Evolutionary conservation across 2,797 vertebrate genomes (phyloP).

Genomic region (Centroberyx gerrardi): DNA sequence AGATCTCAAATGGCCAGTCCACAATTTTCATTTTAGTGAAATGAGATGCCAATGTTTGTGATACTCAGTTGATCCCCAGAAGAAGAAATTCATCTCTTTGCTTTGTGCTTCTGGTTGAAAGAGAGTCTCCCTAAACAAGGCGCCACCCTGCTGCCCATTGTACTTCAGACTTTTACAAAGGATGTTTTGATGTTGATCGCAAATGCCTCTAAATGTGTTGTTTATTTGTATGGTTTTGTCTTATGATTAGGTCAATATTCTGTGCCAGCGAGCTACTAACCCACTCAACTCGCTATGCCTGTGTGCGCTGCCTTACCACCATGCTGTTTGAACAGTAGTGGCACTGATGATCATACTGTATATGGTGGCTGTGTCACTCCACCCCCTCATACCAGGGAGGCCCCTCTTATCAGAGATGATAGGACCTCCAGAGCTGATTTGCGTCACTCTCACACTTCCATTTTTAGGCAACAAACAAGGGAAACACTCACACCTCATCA

Average conservation of each 20-base stretch:
- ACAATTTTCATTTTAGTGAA: background rate
- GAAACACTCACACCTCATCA: slow-evolving; percentile 33
- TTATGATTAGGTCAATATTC: background rate
- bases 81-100: too few relatives aligned
- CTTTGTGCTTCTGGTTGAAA: too few relatives aligned
- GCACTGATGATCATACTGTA: slow-evolving; percentile 21
- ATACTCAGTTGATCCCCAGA: too few relatives aligned
- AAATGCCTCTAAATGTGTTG: background rate
- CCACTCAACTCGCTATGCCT: background rate
- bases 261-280: background rate
- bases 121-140: background rate
- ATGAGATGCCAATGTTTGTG: background rate
- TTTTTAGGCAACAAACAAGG: slow-evolving; percentile 44
- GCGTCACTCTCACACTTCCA: slow-evolving; percentile 63
- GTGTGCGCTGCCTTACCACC: background rate
- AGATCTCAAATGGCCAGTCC: background rate
- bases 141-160: background rate
- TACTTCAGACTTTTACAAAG: too few relatives aligned
- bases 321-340: background rate
- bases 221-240: background rate
- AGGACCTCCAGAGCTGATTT: slow-evolving; percentile 25
- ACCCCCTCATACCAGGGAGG: slow-evolving; percentile 47
- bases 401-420: slow-evolving; percentile 23
- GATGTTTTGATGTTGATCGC: background rate
- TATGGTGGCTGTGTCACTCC: slow-evolving; percentile 25